These are phyloP conservation scores for Catocala fraxini DNA, from an alignment of 2,888 invertebrate genomes.

Conservation along the genomic window DNA sequence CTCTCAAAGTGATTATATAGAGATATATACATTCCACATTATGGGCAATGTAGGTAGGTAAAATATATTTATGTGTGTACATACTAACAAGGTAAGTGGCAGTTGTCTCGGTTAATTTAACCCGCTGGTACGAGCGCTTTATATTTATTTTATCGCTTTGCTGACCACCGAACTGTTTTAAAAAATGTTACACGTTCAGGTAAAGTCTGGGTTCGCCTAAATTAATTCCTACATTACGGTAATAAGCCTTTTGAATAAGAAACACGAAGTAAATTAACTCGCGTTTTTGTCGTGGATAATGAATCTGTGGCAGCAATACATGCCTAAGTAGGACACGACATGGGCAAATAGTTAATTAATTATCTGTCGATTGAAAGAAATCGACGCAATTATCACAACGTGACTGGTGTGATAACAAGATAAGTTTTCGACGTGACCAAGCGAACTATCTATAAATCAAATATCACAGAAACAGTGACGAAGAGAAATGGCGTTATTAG, in stretches of 20 bases:
- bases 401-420: constrained; percentile 21
- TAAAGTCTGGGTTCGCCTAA: constrained; percentile 5
- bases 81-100: constrained; percentile 37
- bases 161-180: constrained; percentile 17
- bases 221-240: constrained; percentile 17
- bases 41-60: too few species aligned
- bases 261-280: background rate
- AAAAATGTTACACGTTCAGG: constrained; percentile 16
- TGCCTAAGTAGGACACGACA: constrained; percentile 4
- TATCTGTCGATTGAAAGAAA: constrained; percentile 27
- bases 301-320: background rate
- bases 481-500: background rate
- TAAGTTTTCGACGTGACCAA: constrained; percentile 1
- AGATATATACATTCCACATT: too few species aligned
- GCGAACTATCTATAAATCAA: constrained; percentile 8
- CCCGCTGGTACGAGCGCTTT: constrained; percentile 43
- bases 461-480: background rate
- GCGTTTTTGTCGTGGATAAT: background rate
- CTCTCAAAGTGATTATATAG: too few species aligned
- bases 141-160: constrained; percentile 51
- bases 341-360: constrained; percentile 18
- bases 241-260: constrained; percentile 7
- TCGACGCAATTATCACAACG: constrained; percentile 28
- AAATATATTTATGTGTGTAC: too few species aligned
- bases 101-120: constrained; percentile 48